Evolutionary conservation across 1,140 invertebrate genomes (phyloP).

Genomic region (Meteorus sp.): DNA sequence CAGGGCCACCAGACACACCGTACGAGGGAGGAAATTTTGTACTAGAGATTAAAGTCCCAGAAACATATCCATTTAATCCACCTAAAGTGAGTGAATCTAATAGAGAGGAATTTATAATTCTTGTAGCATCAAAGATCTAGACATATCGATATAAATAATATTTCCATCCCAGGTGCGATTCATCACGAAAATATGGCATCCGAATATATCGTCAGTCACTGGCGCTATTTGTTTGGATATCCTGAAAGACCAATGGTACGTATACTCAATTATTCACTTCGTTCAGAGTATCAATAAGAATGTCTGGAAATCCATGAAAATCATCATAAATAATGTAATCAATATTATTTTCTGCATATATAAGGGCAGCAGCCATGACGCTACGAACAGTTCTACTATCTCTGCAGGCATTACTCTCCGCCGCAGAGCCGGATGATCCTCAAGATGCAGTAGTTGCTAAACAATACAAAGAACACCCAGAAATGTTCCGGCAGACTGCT

Average conservation of each 20-base stretch:
- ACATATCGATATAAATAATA: constrained; percentile 20
- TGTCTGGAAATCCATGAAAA: background rate
- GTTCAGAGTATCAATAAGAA: background rate
- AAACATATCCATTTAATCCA: constrained; percentile 99
- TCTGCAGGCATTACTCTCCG: constrained; percentile 87
- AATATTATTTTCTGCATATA: constrained; percentile 25
- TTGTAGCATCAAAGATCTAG: constrained; percentile 27
- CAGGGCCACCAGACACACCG: constrained; percentile 92
- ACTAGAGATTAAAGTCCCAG: constrained; percentile 96
- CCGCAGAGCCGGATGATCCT: constrained; percentile 95
- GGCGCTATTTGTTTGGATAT: constrained; percentile 99
- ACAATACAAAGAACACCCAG: constrained; percentile 89
- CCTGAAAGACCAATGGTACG: constrained; percentile 96
- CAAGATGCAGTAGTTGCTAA: constrained; percentile 97
- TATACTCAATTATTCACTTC: constrained; percentile 4
- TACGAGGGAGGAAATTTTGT: constrained; percentile 94
- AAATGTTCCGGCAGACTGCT: constrained; percentile 87
- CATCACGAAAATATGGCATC: constrained; percentile 99
- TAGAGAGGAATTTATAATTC: constrained; percentile 32
- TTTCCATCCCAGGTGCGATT: constrained; percentile 74
- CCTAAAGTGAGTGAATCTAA: constrained; percentile 82
- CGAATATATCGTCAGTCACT: constrained; percentile 98
- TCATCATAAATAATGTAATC: constrained; percentile 14
- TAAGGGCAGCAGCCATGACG: constrained; percentile 97
- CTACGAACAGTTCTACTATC: constrained; percentile 92